Conservation (phyloP, 2,113 vertebrate species). For the Capreolus pygargus region DNA sequence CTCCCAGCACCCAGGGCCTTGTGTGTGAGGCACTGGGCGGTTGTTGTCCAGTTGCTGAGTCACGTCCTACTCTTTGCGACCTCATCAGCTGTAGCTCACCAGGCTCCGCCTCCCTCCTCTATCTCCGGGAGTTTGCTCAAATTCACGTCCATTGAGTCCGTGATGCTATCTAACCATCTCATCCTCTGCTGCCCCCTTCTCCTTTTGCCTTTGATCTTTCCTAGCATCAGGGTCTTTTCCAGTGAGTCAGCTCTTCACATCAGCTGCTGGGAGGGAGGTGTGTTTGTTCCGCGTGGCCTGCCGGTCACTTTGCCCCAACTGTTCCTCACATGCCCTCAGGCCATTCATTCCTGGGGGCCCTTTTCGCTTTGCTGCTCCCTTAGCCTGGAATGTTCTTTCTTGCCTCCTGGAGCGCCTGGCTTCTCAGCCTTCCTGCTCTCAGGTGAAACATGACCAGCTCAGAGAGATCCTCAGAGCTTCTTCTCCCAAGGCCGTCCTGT, state of each 20-base stretch:
- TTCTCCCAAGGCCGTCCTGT: not conserved
- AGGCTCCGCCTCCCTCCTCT: not conserved
- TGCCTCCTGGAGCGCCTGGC: not conserved
- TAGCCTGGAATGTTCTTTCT: not conserved
- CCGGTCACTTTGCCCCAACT: not conserved
- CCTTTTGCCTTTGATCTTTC: not conserved
- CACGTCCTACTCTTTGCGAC: not conserved
- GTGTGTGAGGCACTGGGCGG: accelerated
- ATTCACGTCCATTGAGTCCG: not conserved
- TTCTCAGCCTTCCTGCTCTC: not conserved
- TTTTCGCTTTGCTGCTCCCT: not conserved
- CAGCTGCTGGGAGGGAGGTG: not conserved
- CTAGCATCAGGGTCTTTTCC: not conserved
- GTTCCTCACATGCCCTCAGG: not conserved
- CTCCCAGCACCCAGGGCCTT: not conserved
- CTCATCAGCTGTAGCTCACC: not conserved
- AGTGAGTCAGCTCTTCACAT: not conserved
- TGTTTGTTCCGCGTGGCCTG: not conserved
- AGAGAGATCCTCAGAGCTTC: not conserved
- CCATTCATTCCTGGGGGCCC: accelerated
- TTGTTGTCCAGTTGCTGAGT: not conserved
- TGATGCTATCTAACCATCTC: not conserved
- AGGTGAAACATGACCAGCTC: not conserved
- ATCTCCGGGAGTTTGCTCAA: not conserved
- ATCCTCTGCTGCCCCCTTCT: not conserved